Percentiles rank a stretch among this genome's conserved stretches.
phyloP scores from a whole-genome alignment of 1,140 invertebrate genomes.

The Lepidurus apus region DNA sequence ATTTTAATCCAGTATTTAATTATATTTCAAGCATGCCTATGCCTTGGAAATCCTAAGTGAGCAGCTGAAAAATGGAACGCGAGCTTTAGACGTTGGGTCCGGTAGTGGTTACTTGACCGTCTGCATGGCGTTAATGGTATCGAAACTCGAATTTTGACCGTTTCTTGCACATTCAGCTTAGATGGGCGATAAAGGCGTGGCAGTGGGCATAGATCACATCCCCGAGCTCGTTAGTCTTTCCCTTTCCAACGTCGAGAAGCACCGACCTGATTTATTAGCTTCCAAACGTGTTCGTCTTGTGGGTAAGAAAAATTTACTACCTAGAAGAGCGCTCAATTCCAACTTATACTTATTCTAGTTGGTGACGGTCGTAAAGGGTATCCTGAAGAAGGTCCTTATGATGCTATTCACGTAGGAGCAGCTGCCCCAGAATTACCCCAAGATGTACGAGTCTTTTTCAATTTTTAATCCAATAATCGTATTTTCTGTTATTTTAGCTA shows the following conservation, averaged over 20 bases:
- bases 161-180: slow-evolving; percentile 33
- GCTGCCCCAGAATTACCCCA: slow-evolving; percentile 72
- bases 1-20: no score
- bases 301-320: slow-evolving; percentile 48
- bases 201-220: slow-evolving; percentile 90
- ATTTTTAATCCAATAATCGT: not conserved
- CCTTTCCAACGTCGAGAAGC: slow-evolving; percentile 67
- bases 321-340: not conserved
- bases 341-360: slow-evolving; percentile 45
- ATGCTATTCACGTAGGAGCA: slow-evolving; percentile 91
- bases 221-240: slow-evolving; percentile 71
- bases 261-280: slow-evolving; percentile 61
- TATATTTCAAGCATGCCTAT: slow-evolving; percentile 69
- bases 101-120: slow-evolving; percentile 92
- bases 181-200: slow-evolving; percentile 65
- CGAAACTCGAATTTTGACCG: slow-evolving; percentile 18
- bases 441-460: slow-evolving; percentile 50
- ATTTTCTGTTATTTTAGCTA: slow-evolving; percentile 47
- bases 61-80: slow-evolving; percentile 69
- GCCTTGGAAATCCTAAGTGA: slow-evolving; percentile 82
- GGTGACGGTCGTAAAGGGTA: slow-evolving; percentile 82
- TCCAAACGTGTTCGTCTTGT: slow-evolving; percentile 62
- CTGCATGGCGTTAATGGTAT: slow-evolving; percentile 85
- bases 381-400: slow-evolving; percentile 66
- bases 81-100: slow-evolving; percentile 88